Evolutionary conservation across 2,888 invertebrate genomes (phyloP).

Genomic region (Tipula vernalis): DNA sequence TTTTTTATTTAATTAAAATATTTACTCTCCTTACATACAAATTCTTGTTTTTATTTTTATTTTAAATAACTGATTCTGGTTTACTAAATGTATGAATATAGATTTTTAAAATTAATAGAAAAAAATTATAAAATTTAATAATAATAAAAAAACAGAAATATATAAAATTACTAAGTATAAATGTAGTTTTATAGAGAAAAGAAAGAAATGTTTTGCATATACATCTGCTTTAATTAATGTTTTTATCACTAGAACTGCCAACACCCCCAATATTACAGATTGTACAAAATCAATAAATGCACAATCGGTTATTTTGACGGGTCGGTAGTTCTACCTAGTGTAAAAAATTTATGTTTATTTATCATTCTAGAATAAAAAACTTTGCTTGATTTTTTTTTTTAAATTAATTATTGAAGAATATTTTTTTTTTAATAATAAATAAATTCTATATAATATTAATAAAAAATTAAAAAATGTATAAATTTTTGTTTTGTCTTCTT

Average conservation of each 20-base stretch:
- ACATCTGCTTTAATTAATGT: background rate
- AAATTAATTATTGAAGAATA: background rate
- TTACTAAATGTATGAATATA: background rate
- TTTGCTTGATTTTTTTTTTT: background rate
- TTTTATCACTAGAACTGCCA: background rate
- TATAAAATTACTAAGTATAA: background rate
- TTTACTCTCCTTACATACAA: background rate
- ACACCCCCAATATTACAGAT: too few species aligned
- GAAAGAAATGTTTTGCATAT: background rate
- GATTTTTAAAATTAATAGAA: background rate
- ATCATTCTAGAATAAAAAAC: background rate
- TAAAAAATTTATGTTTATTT: background rate
- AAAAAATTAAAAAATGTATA: background rate
- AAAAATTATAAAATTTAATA: background rate
- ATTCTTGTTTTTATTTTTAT: background rate
- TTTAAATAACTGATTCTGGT: background rate
- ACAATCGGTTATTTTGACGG: too few species aligned
- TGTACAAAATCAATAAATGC: too few species aligned
- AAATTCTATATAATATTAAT: background rate
- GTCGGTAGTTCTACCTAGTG: too few species aligned
- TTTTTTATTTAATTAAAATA: background rate
- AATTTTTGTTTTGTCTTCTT: background rate
- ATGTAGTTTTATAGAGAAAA: background rate
- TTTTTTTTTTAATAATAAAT: background rate
- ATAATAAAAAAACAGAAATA: background rate